Base-by-base conservation (phyloP, 92 coral and sea anemone genomes). In the Epizoanthus scotinus region DNA sequence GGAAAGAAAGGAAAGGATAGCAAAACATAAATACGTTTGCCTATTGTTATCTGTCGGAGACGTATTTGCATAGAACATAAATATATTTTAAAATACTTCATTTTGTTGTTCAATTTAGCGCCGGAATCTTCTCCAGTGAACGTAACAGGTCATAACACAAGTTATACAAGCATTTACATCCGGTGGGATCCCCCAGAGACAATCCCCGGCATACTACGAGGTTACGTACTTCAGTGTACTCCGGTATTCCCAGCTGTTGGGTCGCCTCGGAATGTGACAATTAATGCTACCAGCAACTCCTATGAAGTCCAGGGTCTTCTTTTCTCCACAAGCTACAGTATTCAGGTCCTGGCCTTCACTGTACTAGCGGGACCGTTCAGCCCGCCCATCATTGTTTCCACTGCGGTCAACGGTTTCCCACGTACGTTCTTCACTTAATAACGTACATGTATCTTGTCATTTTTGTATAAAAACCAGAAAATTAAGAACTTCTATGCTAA, bases 311-410 rank as follows among this genome's bases (percentile, higher is more conserved):
- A 64, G 38, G 70, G 22, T 5, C 47, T 64, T 19, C 18, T 15
- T 8, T 64, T 9, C 70, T 64, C 20, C 36, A 9, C 44, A 14
- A 29, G 18, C 0, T 64, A 64, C 70, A 64, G 47, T 24, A 64
- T 64, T 20, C 47, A 4, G 10, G 70, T 64, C 17, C 70, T 64
- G 20, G 40, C 70, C 70, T 64, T 64, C 70, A 64, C 70, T 64
- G 31, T 38, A 9, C 21, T 15, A 10, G 42, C 70, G 8, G 70
- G 70, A 29, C 70, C 70, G 8, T 64, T 64, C 44, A 64, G 70
- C 15, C 12, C 28, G 20, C 40, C 70, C 21, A 64, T 64, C 27
- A 29, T 64, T 64, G 70, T 64, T 64, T 29, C 70, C 70, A 64
- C 70, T 29, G 47, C 13, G 22, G 22, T 6, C 7, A 64, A 27